Evolutionary conservation across 2,888 invertebrate genomes (phyloP).

Genomic region (Trichacis sp.): DNA sequence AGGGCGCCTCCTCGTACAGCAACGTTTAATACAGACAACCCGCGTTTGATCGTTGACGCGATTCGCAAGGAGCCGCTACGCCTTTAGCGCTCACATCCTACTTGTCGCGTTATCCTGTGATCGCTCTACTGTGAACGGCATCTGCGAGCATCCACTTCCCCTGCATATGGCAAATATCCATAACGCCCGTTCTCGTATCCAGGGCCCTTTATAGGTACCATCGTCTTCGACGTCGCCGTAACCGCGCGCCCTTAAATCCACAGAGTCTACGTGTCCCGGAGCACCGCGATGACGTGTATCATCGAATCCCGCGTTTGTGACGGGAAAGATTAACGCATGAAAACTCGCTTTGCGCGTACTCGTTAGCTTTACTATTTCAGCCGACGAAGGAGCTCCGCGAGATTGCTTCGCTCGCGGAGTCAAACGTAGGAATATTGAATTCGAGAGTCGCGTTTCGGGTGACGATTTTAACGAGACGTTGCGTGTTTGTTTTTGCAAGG

Average conservation of each 20-base stretch:
- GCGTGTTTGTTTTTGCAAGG: conserved; percentile 68
- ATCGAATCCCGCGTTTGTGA: conserved; percentile 31
- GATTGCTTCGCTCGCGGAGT: too few relatives aligned
- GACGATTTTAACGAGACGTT: not conserved
- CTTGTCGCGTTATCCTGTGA: conserved; percentile 62
- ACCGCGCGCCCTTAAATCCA: conserved; percentile 52
- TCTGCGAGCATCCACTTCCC: conserved; percentile 55
- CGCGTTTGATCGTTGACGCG: conserved; percentile 68
- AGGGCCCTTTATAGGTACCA: too few relatives aligned
- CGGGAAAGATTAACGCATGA: conserved; percentile 39
- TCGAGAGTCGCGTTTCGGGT: not conserved
- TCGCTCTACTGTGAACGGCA: conserved; percentile 66
- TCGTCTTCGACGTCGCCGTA: too few relatives aligned
- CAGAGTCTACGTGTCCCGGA: conserved; percentile 16
- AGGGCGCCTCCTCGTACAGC: conserved; percentile 48
- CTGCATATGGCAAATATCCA: conserved; percentile 46
- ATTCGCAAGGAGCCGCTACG: conserved; percentile 61
- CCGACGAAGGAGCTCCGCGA: too few relatives aligned
- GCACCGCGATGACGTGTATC: conserved; percentile 32
- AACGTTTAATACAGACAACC: conserved; percentile 65
- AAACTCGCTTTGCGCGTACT: conserved; percentile 27
- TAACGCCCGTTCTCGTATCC: too few relatives aligned
- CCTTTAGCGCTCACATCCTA: conserved; percentile 36
- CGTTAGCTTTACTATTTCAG: conserved; percentile 26
- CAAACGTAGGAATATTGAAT: not conserved